Evolutionary conservation across 2,888 invertebrate genomes (phyloP).

Genomic region (Meliscaeva auricollis): DNA sequence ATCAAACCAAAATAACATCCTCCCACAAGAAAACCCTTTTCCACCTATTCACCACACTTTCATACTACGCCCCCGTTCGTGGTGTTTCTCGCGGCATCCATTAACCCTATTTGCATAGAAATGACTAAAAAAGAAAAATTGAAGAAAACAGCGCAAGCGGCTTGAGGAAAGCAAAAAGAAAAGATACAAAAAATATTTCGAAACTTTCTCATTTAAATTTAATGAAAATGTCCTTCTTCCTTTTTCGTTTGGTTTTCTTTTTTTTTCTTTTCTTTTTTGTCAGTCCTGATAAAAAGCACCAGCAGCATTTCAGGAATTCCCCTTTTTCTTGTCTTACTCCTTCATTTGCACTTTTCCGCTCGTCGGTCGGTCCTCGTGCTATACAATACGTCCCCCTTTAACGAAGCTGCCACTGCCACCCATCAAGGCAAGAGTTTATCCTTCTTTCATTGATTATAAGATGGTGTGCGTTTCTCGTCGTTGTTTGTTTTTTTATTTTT

Average conservation of each 20-base stretch:
- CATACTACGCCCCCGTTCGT: neutral
- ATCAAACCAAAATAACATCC: neutral
- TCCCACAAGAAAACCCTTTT: conserved; percentile 55
- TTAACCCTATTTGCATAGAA: conserved; percentile 74
- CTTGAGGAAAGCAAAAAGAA: conserved; percentile 59
- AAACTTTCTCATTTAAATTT: conserved; percentile 76
- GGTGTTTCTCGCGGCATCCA: conserved; percentile 45
- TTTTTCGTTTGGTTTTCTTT: conserved; percentile 58
- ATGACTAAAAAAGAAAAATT: conserved; percentile 53
- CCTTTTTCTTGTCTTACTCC: conserved; percentile 74
- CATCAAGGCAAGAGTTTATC: conserved; percentile 59
- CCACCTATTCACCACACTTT: conserved; percentile 36
- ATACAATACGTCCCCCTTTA: conserved; percentile 20
- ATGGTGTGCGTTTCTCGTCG: conserved; percentile 68
- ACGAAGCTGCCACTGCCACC: conserved; percentile 13
- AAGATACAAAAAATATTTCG: conserved; percentile 55
- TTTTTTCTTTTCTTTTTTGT: conserved; percentile 42
- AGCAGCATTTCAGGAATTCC: conserved; percentile 73
- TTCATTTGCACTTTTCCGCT: conserved; percentile 72
- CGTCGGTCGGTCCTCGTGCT: conserved; percentile 16
- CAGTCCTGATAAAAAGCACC: conserved; percentile 55
- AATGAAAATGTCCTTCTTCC: conserved; percentile 76
- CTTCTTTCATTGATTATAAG: conserved; percentile 73
- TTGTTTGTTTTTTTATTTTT: conserved; percentile 2
- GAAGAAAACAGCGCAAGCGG: conserved; percentile 69